Evolutionary conservation across 1,140 invertebrate genomes (phyloP), one percentile per base, ranked within the genome.

Genomic region (Aphelenchoides fujianensis): DNA sequence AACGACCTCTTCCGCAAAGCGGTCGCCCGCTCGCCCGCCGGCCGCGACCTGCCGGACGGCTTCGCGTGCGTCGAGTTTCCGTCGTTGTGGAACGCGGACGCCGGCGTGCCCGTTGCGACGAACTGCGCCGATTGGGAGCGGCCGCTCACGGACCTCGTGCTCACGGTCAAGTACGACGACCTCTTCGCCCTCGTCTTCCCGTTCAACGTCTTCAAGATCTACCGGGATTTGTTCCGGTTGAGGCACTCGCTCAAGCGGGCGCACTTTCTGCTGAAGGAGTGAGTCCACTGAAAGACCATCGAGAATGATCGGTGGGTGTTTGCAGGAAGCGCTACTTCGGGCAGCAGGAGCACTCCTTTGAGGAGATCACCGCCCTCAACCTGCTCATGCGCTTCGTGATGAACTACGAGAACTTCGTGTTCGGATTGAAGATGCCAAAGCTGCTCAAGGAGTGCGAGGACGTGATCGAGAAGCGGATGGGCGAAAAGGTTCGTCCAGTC

Each of bases 331-430:
- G 28, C 7, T 72, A 41, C 68, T 1, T 35, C 5, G 69, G 52
- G 16, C 16, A n/a, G n/a, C n/a, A 68, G 28, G 19, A 28, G 3
- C 9, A n/a, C 19, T 32, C 28, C 23, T 16, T 34, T 16, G 63
- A 9, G 3, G 69, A 70, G 32, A 19, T 71, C 30, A 48, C 31
- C 2, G 67, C 36, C 2, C 12, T 70, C 12, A 67, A 23, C 71
- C 31, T 72, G 35, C 16, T 70, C 19, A 72, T 70, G 23, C 69
- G 66, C n/a, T 71, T 70, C 23, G 69, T 70, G 12, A 19, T 41
- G 5, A 37, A 23, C 3, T 70, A 70, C 64, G 53, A 70, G 34
- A 70, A 70, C 48, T 72, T 73, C 28, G 53, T 70, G 2, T 70
- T 70, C 27, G 16, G 19, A 19, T 3, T 23, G n/a, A 59, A 59